A percentile compares a stretch with the other conserved stretches of the same genome.
Evolutionary conservation across 2,113 vertebrate genomes (phyloP).

Genomic region (Psilopogon haemacephalus): DNA sequence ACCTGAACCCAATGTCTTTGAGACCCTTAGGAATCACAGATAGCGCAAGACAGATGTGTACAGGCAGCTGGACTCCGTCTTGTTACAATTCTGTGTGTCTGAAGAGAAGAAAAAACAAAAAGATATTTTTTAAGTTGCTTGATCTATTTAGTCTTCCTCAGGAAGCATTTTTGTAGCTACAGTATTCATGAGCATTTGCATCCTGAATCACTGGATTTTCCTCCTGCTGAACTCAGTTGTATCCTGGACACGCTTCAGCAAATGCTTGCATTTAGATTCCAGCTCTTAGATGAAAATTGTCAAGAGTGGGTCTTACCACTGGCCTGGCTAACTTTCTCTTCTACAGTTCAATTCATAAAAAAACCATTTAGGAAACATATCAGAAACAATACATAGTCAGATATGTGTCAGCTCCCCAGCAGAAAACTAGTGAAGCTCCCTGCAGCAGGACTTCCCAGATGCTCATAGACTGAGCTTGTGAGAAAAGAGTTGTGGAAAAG

Average conservation of each 20-base stretch:
- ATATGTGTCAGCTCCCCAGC: not conserved
- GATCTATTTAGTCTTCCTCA: not conserved
- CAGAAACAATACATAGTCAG: not conserved
- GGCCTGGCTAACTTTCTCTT: not conserved
- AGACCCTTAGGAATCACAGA: not conserved
- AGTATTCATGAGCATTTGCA: not conserved
- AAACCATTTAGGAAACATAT: not conserved
- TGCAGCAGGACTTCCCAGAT: not conserved
- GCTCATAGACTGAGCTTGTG: not conserved
- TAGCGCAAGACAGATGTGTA: not conserved
- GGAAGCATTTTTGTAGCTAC: not conserved
- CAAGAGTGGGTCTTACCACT: not conserved
- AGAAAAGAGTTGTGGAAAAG: not conserved
- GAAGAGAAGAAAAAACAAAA: not conserved
- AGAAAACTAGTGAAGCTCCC: not conserved
- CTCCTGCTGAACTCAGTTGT: not conserved
- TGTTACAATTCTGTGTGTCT: not conserved
- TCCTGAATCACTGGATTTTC: not conserved
- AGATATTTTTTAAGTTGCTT: not conserved
- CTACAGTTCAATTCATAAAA: not conserved
- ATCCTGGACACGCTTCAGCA: not conserved
- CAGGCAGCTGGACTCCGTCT: not conserved
- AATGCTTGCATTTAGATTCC: not conserved
- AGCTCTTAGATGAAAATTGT: not conserved
- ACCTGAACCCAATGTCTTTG: not conserved